phyloP scores from a whole-genome alignment of 2,888 invertebrate genomes.

The Dolichomitus sp. region DNA sequence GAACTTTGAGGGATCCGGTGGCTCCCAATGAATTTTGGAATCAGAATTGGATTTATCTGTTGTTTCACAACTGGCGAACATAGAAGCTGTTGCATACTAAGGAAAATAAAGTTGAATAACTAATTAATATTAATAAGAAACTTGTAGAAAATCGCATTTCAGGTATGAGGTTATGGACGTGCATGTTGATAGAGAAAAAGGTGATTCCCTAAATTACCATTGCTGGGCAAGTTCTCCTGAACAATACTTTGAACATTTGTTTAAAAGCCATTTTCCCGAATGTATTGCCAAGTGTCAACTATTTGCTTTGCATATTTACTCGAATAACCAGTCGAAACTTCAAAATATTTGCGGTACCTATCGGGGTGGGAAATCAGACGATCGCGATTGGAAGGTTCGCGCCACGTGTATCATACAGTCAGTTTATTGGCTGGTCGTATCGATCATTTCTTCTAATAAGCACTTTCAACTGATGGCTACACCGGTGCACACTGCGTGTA shows the following conservation, averaged over 20 bases:
- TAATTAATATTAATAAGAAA: not conserved
- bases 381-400: not conserved
- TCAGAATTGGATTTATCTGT: slow-evolving; percentile 69
- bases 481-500: no score
- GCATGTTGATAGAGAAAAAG: not conserved
- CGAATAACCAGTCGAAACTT: slow-evolving; percentile 17
- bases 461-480: no score
- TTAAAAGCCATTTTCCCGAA: slow-evolving; percentile 60
- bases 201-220: slow-evolving; percentile 69
- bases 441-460: not conserved
- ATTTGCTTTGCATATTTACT: not conserved
- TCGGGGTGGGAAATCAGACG: not conserved
- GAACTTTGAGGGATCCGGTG: slow-evolving; percentile 73
- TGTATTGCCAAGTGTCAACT: not conserved
- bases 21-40: slow-evolving; percentile 76
- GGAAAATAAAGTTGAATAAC: slow-evolving; percentile 44
- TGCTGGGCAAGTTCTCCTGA: slow-evolving; percentile 63
- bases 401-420: not conserved
- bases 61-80: slow-evolving; percentile 72
- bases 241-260: slow-evolving; percentile 64
- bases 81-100: slow-evolving; percentile 74
- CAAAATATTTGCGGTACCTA: slow-evolving; percentile 13
- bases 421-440: not conserved
- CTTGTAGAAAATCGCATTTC: not conserved
- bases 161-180: slow-evolving; percentile 36